phyloP scores from a whole-genome alignment of 2,113 vertebrate genomes.

The Sigmodon hispidus region DNA sequence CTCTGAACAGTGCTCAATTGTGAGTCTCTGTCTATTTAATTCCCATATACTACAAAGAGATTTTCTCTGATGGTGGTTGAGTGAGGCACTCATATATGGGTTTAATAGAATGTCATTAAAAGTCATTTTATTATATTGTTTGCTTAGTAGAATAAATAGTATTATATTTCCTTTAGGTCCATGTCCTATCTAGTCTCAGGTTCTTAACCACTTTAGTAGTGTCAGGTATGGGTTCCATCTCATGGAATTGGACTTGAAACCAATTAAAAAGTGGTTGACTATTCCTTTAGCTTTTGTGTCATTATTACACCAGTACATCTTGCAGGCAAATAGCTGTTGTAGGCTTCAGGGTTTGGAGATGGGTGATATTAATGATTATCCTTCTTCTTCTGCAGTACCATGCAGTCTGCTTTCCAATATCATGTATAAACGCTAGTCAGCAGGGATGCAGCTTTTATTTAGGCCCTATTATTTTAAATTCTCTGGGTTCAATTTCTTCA shows the following conservation, averaged over 20 bases:
- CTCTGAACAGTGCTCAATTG: background rate
- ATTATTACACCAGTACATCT: background rate
- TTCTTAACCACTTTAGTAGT: background rate
- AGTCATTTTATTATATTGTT: background rate
- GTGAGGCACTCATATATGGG: background rate
- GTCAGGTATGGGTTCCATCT: background rate
- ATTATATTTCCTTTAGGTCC: background rate
- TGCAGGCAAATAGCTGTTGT: background rate
- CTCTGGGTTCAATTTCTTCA: background rate
- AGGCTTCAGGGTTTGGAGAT: background rate
- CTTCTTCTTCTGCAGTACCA: background rate
- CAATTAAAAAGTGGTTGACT: background rate
- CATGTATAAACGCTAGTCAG: background rate
- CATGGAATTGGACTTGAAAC: background rate
- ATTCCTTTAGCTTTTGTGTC: background rate
- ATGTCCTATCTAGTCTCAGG: background rate
- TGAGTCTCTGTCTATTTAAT: background rate
- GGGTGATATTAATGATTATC: background rate
- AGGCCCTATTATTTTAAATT: background rate
- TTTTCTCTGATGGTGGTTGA: background rate
- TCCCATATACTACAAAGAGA: background rate
- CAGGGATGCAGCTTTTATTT: background rate
- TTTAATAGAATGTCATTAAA: background rate
- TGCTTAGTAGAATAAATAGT: background rate
- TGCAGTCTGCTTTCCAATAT: background rate